Conservation (phyloP, 1,140 invertebrate genomes). For the Schlechtendalia chinensis region DNA sequence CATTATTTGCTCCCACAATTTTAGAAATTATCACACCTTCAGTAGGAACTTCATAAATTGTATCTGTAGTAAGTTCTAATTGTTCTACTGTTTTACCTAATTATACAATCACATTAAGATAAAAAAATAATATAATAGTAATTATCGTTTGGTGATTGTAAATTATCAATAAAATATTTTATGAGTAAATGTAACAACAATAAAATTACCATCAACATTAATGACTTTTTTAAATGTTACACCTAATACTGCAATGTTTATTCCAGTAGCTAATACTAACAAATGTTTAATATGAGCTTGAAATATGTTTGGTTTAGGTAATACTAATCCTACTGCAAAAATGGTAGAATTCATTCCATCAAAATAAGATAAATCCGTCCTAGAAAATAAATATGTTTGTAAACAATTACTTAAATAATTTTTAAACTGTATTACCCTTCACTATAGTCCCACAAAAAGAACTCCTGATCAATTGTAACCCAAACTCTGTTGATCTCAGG, state of each 20-base stretch:
- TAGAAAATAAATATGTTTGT: constrained; percentile 55
- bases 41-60: constrained; percentile 87
- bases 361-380: constrained; percentile 87
- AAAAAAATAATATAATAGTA: too few relatives aligned
- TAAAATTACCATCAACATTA: constrained; percentile 57
- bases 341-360: constrained; percentile 90
- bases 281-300: constrained; percentile 90
- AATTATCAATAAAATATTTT: not conserved
- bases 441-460: constrained; percentile 95
- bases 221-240: constrained; percentile 63
- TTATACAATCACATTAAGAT: not conserved
- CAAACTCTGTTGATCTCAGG: constrained; percentile 93
- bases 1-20: constrained; percentile 76
- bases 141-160: not conserved
- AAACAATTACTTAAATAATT: constrained; percentile 8
- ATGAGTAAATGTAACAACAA: not conserved
- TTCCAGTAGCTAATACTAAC: constrained; percentile 84
- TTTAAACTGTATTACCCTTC: constrained; percentile 62
- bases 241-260: constrained; percentile 89
- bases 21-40: constrained; percentile 86
- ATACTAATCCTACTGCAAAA: constrained; percentile 79
- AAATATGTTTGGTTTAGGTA: constrained; percentile 82
- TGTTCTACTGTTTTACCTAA: constrained; percentile 61
- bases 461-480: constrained; percentile 96
- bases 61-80: constrained; percentile 90